These are phyloP conservation scores for Mesorhabditis belari DNA, from an alignment of 2,888 invertebrate species.

Conservation along the genomic window DNA sequence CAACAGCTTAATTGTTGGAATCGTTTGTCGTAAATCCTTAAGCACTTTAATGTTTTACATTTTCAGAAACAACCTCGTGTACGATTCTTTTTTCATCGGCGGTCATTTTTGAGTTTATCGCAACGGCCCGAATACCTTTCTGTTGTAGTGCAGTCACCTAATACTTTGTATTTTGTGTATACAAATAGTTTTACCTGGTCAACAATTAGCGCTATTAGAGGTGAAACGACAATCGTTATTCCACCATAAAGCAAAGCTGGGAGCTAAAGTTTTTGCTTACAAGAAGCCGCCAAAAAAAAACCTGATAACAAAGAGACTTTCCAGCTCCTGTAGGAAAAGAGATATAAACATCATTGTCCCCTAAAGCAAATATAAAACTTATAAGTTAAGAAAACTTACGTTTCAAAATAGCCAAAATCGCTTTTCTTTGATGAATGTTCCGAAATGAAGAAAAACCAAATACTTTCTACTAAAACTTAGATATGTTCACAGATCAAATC, in stretches of 20 bases:
- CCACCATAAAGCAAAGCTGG: constrained; percentile 76
- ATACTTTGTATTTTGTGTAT: no score
- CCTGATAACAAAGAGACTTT: constrained; percentile 91
- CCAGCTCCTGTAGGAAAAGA: constrained; percentile 96
- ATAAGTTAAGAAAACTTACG: constrained; percentile 1
- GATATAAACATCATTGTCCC: constrained; percentile 78
- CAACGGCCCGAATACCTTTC: constrained; percentile 73
- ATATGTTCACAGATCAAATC: background rate
- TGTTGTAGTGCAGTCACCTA: constrained; percentile 79
- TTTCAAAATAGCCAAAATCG: background rate
- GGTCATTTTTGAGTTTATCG: constrained; percentile 85
- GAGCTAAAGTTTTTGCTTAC: constrained; percentile 64
- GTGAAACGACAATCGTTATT: constrained; percentile 87
- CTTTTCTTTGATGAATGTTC: background rate
- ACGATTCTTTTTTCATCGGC: constrained; percentile 71
- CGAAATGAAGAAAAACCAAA: background rate
- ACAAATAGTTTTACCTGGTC: constrained; percentile 61
- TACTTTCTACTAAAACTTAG: background rate
- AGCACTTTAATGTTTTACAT: background rate
- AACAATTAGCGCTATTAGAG: constrained; percentile 83
- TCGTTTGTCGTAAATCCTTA: constrained; percentile 31
- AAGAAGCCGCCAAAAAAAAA: constrained; percentile 55
- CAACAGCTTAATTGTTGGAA: constrained; percentile 73
- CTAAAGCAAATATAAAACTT: constrained; percentile 40
- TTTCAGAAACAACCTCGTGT: constrained; percentile 55